Conservation (phyloP, 1,140 invertebrate species). For the Protaetia brevitarsis region DNA sequence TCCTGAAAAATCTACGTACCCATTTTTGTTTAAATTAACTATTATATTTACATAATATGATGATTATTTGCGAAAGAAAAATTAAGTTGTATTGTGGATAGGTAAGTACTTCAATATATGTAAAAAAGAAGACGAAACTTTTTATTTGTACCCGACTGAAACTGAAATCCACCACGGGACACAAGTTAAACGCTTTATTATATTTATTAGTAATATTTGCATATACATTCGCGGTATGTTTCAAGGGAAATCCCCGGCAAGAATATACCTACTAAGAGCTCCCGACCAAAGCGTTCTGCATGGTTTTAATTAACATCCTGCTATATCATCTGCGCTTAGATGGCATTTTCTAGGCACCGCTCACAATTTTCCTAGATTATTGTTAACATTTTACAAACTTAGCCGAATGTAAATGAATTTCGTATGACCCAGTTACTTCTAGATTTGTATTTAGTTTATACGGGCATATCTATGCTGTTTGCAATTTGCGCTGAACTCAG, state of each 20-base stretch:
- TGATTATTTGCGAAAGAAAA: too few species aligned
- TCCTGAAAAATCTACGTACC: too few species aligned
- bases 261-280: neutral
- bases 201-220: neutral
- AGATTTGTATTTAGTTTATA: too few species aligned
- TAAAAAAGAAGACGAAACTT: neutral
- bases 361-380: neutral
- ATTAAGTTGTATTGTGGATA: too few species aligned
- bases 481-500: too few species aligned
- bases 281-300: neutral
- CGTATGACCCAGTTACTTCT: too few species aligned
- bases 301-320: slow-evolving; percentile 8
- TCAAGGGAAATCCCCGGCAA: neutral
- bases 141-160: neutral
- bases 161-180: neutral
- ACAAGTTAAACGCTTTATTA: neutral
- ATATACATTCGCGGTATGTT: neutral
- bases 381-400: neutral
- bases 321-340: neutral
- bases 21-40: too few species aligned
- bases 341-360: neutral
- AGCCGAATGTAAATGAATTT: neutral
- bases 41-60: too few species aligned
- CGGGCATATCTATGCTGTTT: too few species aligned
- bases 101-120: too few species aligned